A percentile compares a stretch with the other conserved stretches of the same genome.
Conservation (phyloP, 2,113 vertebrate species). For the Donacobius atricapilla region DNA sequence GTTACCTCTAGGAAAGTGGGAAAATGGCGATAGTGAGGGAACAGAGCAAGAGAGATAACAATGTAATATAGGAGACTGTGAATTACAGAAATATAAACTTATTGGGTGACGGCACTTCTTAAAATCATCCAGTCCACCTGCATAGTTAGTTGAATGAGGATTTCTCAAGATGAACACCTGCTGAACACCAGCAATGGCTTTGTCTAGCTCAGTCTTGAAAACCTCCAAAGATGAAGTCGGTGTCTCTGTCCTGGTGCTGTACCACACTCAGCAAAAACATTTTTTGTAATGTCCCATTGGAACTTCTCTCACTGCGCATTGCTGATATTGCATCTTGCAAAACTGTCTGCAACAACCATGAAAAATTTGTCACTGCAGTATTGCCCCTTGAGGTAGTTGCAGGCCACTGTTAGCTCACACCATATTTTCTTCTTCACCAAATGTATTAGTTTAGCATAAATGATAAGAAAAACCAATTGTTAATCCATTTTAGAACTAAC, state of each 20-base stretch:
- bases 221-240: neutral
- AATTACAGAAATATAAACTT: neutral
- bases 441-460: no score
- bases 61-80: neutral
- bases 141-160: neutral
- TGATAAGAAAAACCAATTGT: no score
- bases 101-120: neutral
- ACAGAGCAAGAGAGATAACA: neutral
- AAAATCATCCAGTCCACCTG: neutral
- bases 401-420: neutral
- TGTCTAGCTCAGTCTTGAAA: neutral
- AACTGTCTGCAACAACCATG: neutral
- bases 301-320: neutral
- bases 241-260: neutral
- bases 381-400: neutral
- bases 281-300: neutral
- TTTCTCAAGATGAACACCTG: neutral
- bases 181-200: neutral
- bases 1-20: neutral
- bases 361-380: neutral
- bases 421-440: neutral
- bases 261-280: neutral
- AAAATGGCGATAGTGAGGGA: neutral
- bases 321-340: neutral
- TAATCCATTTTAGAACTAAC: no score